Percentiles rank a stretch among this genome's conserved stretches.
These are phyloP conservation scores for Podiceps cristatus DNA, from an alignment of 2,113 vertebrate genomes.

Conservation along the genomic window DNA sequence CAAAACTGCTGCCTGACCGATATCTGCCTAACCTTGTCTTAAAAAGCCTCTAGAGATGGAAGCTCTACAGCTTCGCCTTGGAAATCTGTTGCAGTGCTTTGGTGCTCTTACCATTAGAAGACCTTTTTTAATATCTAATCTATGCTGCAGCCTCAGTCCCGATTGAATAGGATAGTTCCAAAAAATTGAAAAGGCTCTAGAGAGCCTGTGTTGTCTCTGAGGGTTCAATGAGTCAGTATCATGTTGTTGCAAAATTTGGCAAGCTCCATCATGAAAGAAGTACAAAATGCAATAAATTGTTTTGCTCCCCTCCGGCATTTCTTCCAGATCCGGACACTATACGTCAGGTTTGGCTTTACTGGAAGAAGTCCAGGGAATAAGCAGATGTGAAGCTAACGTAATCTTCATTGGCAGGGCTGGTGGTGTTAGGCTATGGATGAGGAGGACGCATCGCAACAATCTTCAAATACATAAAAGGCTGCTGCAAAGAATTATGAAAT, in stretches of 20 bases:
- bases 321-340: background rate
- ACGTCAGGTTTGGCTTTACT: background rate
- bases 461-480: background rate
- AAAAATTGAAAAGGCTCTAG: background rate
- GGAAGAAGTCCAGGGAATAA: background rate
- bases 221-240: background rate
- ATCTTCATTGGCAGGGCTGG: background rate
- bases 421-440: background rate
- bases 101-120: background rate
- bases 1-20: background rate
- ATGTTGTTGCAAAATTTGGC: background rate
- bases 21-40: background rate
- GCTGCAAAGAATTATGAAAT: background rate
- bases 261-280: background rate
- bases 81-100: background rate
- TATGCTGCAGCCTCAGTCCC: background rate
- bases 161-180: background rate
- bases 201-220: background rate
- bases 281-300: background rate
- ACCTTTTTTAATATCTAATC: background rate
- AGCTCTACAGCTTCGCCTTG: background rate
- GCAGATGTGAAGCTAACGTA: background rate
- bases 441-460: accelerated
- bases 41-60: background rate
- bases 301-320: background rate